Evolutionary conservation across 2,888 invertebrate genomes (phyloP).

Genomic region (Anoplius nigerrimus): DNA sequence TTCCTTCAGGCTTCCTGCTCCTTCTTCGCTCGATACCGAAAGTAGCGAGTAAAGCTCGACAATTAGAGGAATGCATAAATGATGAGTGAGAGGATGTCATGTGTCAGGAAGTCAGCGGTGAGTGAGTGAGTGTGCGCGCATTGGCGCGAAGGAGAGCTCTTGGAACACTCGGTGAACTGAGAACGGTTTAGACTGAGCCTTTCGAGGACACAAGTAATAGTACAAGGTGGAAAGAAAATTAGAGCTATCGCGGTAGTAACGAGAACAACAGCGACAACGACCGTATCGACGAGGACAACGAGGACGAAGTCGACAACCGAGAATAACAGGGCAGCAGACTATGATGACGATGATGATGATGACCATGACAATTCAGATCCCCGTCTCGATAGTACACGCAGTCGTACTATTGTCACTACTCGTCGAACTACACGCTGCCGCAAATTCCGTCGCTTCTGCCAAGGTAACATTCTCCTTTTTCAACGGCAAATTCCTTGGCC

Average conservation of each 20-base stretch:
- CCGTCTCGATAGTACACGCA: slow-evolving; percentile 32
- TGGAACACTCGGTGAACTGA: no score
- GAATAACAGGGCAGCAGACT: no score
- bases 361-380: slow-evolving; percentile 35
- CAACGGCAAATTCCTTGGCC: neutral
- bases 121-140: slow-evolving; percentile 54
- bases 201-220: slow-evolving; percentile 37
- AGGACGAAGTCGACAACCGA: no score
- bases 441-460: slow-evolving; percentile 45
- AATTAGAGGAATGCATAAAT: slow-evolving; percentile 13
- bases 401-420: slow-evolving; percentile 48
- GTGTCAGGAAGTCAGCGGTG: slow-evolving; percentile 30
- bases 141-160: slow-evolving; percentile 26
- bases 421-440: slow-evolving; percentile 39
- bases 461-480: slow-evolving; percentile 41
- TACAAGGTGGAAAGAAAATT: no score
- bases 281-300: no score
- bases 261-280: slow-evolving; percentile 34
- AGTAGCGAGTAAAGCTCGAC: neutral
- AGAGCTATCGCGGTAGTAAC: no score
- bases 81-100: slow-evolving; percentile 46
- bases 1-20: no score
- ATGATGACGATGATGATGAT: slow-evolving; percentile 44
- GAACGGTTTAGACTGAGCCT: slow-evolving; percentile 10
- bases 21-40: neutral